Evolutionary conservation across 2,888 invertebrate genomes (phyloP).

Genomic region (Trilocha varians): DNA sequence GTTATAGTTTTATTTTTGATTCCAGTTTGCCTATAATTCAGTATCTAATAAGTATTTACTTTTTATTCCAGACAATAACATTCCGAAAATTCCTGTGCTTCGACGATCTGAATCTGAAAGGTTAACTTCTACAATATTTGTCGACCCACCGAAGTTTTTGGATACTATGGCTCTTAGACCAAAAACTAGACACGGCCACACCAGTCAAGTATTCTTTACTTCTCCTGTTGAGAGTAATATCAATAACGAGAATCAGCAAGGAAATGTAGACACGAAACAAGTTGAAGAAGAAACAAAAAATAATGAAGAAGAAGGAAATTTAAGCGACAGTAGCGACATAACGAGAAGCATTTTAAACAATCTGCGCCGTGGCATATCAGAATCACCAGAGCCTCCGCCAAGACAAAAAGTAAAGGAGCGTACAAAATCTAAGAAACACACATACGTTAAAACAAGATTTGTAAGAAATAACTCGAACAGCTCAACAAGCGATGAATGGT

Average conservation of each 20-base stretch:
- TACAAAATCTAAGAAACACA: slow-evolving; percentile 55
- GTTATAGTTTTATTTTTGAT: slow-evolving; percentile 2
- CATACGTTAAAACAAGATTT: slow-evolving; percentile 67
- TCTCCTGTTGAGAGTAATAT: slow-evolving; percentile 42
- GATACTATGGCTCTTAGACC: slow-evolving; percentile 89
- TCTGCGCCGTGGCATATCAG: slow-evolving; percentile 53
- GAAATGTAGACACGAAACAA: slow-evolving; percentile 11
- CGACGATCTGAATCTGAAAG: slow-evolving; percentile 67
- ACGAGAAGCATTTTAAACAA: slow-evolving; percentile 53
- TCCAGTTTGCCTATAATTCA: neutral
- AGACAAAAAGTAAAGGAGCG: slow-evolving; percentile 53
- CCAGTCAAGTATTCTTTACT: slow-evolving; percentile 76
- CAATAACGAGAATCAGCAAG: slow-evolving; percentile 20
- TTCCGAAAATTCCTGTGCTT: slow-evolving; percentile 53
- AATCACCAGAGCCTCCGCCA: slow-evolving; percentile 66
- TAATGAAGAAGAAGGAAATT: slow-evolving; percentile 40
- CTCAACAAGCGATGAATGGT: slow-evolving; percentile 69
- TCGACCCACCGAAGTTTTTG: slow-evolving; percentile 76
- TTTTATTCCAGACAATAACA: slow-evolving; percentile 53
- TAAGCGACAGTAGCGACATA: slow-evolving; percentile 61
- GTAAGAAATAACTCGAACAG: slow-evolving; percentile 59
- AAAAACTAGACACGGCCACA: slow-evolving; percentile 74
- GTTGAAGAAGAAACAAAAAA: slow-evolving; percentile 9
- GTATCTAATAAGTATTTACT: slow-evolving; percentile 2
- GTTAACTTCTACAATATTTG: slow-evolving; percentile 46